Evolutionary conservation across 2,888 invertebrate genomes (phyloP), one percentile per base, ranked within the genome.

Genomic region (Eristalis tenax): DNA sequence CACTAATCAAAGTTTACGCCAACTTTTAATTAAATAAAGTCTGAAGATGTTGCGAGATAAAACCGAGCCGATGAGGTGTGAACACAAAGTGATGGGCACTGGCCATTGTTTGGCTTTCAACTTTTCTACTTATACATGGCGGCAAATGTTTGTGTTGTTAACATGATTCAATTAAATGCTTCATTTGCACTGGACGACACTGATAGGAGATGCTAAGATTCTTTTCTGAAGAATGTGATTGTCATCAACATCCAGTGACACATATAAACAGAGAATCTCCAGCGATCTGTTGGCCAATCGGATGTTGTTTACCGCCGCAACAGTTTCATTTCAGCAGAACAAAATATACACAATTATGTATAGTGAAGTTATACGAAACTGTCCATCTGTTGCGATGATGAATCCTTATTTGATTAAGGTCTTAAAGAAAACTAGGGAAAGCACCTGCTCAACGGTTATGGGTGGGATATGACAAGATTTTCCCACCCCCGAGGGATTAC

Each of bases 21-120:
- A 87, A 87, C 79, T 87, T 87, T 87, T 87, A 87, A 87, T 87
- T 87, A 87, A 87, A 87, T 87, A 75, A 83, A 83, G 76, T 87
- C 83, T 40, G 59, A 61, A 74, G 69, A 86, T 74, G 59, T 66
- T n/a, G 4, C 8, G 38, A 35, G 57, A 50, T 38, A 71, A 38
- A 50, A 5, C 2, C 1, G 38, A 65, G 32, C 23, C 15, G 26
- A 32, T 22, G 35, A 65, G 23, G 64, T 50, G 56, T 57, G 23
- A 4, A 22, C 59, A 22, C 65, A 61, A 28, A 43, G 35, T 64
- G 64, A 28, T 50, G 50, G 50, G 50, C 43, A 18, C 59, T 35
- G 18, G 43, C 10, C 32, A 56, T 63, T 35, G 65, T 74, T 11
- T 38, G 18, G 18, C 50, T 43, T 38, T 56, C n/a, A 83, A 70